These are phyloP conservation scores for Rhopalosiphum maidis DNA, from an alignment of 1,140 invertebrate species.

Conservation along the genomic window DNA sequence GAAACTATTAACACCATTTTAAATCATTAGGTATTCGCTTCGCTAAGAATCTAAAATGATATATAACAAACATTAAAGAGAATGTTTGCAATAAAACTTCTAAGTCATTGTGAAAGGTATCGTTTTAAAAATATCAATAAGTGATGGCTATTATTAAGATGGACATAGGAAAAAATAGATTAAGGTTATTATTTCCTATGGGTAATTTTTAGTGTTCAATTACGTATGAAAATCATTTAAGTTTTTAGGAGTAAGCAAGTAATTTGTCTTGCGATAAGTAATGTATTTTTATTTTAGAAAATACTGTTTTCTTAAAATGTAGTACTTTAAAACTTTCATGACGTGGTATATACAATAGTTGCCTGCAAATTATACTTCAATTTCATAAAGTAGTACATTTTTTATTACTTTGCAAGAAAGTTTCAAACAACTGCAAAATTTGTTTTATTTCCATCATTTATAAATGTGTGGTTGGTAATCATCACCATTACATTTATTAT, in stretches of 20 bases:
- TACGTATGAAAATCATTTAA: not conserved
- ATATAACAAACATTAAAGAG: not conserved
- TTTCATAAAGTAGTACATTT: not conserved
- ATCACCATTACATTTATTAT: not conserved
- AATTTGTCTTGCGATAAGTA: not conserved
- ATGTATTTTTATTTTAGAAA: not conserved
- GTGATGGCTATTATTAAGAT: not conserved
- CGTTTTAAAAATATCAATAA: constrained; percentile 27
- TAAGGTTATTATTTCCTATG: not conserved
- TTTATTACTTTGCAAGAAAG: not conserved
- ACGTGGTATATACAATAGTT: not conserved
- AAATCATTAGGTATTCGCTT: not conserved
- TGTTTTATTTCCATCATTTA: not conserved
- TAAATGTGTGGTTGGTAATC: not conserved
- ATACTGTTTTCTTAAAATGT: not conserved
- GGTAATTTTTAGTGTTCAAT: not conserved
- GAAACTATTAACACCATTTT: not conserved
- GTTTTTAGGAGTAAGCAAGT: not conserved
- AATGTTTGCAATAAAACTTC: not conserved
- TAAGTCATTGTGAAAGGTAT: constrained; percentile 32
- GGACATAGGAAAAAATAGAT: not conserved
- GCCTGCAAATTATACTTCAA: not conserved
- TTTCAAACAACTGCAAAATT: not conserved
- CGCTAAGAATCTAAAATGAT: not conserved
- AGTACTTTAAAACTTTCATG: not conserved